phyloP scores from a whole-genome alignment of 2,888 invertebrate species.

The Chironomus tentans region DNA sequence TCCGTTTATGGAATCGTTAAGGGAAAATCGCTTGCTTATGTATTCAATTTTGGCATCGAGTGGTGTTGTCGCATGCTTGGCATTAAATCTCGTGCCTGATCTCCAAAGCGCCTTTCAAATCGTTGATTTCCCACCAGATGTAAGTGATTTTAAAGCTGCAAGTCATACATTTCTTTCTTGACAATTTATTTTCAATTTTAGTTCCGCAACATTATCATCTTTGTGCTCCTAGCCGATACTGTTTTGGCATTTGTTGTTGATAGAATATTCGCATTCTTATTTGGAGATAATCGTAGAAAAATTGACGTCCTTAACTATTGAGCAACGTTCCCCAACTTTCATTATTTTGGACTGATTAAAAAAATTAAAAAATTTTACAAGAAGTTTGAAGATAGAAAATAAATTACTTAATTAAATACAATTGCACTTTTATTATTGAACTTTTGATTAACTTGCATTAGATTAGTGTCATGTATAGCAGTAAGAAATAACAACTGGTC shows the following conservation, averaged over 20 bases:
- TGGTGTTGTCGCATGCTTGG: slow-evolving; percentile 70
- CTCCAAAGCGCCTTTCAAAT: slow-evolving; percentile 88
- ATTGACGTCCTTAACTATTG: slow-evolving; percentile 19
- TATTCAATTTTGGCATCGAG: slow-evolving; percentile 83
- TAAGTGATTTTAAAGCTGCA: slow-evolving; percentile 46
- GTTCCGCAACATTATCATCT: slow-evolving; percentile 81
- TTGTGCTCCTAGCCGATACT: slow-evolving; percentile 77
- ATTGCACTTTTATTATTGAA: too few relatives aligned
- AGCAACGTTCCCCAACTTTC: background rate
- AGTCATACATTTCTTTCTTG: background rate
- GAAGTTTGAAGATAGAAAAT: too few relatives aligned
- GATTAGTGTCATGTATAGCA: too few relatives aligned
- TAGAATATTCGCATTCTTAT: slow-evolving; percentile 71
- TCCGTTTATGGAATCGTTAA: slow-evolving; percentile 96
- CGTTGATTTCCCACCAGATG: slow-evolving; percentile 84
- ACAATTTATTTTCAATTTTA: slow-evolving; percentile 46
- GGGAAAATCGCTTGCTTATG: slow-evolving; percentile 83
- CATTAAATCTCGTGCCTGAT: slow-evolving; percentile 76
- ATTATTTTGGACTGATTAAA: too few relatives aligned
- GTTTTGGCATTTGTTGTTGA: slow-evolving; percentile 78
- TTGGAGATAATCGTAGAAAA: slow-evolving; percentile 65
- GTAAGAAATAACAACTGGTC: too few relatives aligned
- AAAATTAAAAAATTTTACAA: too few relatives aligned
- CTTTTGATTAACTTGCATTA: too few relatives aligned
- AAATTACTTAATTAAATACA: too few relatives aligned